phyloP scores from a whole-genome alignment of 2,888 invertebrate genomes.

The Drosophila falleni region DNA sequence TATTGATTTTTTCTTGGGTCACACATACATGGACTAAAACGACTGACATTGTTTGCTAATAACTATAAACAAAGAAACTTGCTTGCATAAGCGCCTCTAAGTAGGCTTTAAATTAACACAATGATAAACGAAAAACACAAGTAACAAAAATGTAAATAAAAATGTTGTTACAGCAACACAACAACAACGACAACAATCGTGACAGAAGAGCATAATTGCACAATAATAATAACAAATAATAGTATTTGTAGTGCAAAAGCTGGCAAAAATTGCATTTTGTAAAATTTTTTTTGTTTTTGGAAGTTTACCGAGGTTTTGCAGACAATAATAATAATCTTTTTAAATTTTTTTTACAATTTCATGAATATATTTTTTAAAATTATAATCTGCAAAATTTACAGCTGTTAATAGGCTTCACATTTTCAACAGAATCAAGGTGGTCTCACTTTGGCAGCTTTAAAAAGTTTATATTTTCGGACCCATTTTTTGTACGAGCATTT shows the following conservation, averaged over 20 bases:
- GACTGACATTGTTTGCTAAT: slow-evolving; percentile 53
- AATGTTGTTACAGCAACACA: slow-evolving; percentile 50
- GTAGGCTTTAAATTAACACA: slow-evolving; percentile 65
- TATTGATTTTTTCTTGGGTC: slow-evolving; percentile 27
- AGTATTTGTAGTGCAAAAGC: slow-evolving; percentile 60
- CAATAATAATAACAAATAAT: slow-evolving; percentile 59
- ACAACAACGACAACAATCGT: slow-evolving; percentile 58
- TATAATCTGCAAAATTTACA: neutral
- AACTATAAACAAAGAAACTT: slow-evolving; percentile 40
- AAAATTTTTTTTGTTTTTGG: slow-evolving; percentile 23
- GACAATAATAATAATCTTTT: neutral
- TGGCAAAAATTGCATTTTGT: slow-evolving; percentile 53
- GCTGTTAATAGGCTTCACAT: neutral
- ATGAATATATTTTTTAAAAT: neutral
- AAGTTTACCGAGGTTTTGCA: slow-evolving; percentile 20
- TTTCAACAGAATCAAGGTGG: too few relatives aligned
- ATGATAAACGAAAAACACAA: slow-evolving; percentile 41
- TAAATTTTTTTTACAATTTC: too few relatives aligned
- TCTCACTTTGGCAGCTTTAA: too few relatives aligned
- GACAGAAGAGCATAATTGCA: slow-evolving; percentile 53
- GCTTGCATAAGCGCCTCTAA: slow-evolving; percentile 73
- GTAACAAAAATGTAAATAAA: slow-evolving; percentile 32
- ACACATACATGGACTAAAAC: slow-evolving; percentile 53
- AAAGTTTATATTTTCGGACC: too few relatives aligned
- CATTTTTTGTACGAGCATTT: too few relatives aligned